Conservation (phyloP, 2,113 vertebrate genomes). For the Cnemophilus loriae region DNA sequence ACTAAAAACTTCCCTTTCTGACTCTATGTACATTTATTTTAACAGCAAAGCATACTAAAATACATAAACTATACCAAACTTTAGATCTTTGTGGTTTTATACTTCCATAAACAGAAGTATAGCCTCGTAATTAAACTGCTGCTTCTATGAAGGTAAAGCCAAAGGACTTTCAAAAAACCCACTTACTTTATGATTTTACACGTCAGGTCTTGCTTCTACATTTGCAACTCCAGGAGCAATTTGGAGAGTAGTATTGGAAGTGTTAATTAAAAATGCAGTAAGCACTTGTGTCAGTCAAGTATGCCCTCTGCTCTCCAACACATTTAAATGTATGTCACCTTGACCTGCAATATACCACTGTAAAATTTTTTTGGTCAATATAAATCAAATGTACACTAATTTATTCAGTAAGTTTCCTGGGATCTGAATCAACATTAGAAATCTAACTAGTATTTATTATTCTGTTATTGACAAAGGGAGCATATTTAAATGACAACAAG, state of each 20-base stretch:
- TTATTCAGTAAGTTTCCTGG: slow-evolving; percentile 73
- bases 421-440: slow-evolving; percentile 81
- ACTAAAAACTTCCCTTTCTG: neutral
- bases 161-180: neutral
- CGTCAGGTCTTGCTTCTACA: neutral
- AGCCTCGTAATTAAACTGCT: neutral
- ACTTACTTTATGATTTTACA: neutral
- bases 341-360: slow-evolving; percentile 72
- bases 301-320: slow-evolving; percentile 65
- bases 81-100: neutral
- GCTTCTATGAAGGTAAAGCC: neutral
- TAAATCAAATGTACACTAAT: slow-evolving; percentile 76
- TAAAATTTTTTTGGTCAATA: slow-evolving; percentile 76
- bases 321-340: slow-evolving; percentile 75
- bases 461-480: slow-evolving; percentile 78
- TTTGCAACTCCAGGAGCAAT: slow-evolving; percentile 31
- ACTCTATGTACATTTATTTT: neutral
- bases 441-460: slow-evolving; percentile 80
- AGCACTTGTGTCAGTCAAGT: slow-evolving; percentile 71
- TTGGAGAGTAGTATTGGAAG: slow-evolving; percentile 39
- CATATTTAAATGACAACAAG: slow-evolving; percentile 83
- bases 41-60: neutral
- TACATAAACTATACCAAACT: neutral
- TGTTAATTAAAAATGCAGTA: slow-evolving; percentile 71
- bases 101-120: neutral